phyloP scores from a whole-genome alignment of 1,140 invertebrate genomes.

The Drosophila lacertosa region DNA sequence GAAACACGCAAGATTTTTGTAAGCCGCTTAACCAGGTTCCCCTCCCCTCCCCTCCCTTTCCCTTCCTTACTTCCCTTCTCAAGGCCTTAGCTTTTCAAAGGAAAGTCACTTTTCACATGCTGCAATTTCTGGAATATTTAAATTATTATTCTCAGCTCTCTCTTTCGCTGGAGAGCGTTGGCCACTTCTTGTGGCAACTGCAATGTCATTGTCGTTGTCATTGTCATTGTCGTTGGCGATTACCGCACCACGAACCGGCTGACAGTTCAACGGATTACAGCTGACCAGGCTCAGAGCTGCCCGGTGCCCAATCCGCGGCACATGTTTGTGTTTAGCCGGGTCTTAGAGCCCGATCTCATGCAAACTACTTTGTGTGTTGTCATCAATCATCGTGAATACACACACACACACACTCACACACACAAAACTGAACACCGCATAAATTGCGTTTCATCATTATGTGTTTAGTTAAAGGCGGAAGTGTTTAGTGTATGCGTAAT shows the following conservation, averaged over 20 bases:
- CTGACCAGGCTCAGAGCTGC: slow-evolving; percentile 14
- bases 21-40: slow-evolving; percentile 61
- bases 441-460: slow-evolving; percentile 28
- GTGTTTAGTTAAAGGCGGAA: slow-evolving; percentile 54
- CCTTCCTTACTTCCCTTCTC: too few relatives aligned
- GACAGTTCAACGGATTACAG: slow-evolving; percentile 46
- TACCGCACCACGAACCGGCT: slow-evolving; percentile 18
- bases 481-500: slow-evolving; percentile 57
- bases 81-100: slow-evolving; percentile 15
- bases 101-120: slow-evolving; percentile 22
- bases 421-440: slow-evolving; percentile 6
- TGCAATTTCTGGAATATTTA: slow-evolving; percentile 42
- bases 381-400: slow-evolving; percentile 63
- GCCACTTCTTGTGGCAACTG: slow-evolving; percentile 13
- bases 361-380: slow-evolving; percentile 50
- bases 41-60: neutral
- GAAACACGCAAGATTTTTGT: slow-evolving; percentile 77
- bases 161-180: slow-evolving; percentile 11
- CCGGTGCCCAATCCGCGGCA: slow-evolving; percentile 35
- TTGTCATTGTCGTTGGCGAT: slow-evolving; percentile 33
- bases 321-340: slow-evolving; percentile 41
- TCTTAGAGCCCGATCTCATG: slow-evolving; percentile 42
- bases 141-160: slow-evolving; percentile 48
- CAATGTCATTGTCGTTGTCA: slow-evolving; percentile 36
- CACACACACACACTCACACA: slow-evolving; percentile 15